These are phyloP conservation scores for Pangasius mekongensis DNA, from an alignment of 2,797 vertebrate genomes.

Conservation along the genomic window DNA sequence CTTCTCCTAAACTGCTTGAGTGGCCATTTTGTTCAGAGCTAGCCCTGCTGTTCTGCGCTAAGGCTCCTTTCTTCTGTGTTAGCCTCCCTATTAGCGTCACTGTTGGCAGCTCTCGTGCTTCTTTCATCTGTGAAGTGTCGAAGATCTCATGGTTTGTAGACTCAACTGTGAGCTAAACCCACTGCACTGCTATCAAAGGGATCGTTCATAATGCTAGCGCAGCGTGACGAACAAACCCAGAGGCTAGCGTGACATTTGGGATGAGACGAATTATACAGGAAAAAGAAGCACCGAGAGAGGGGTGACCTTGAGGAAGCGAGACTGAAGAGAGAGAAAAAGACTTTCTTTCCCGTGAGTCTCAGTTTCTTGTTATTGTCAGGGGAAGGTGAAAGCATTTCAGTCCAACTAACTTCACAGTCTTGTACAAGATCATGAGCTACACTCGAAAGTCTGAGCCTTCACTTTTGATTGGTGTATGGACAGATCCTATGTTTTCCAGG, in stretches of 20 bases:
- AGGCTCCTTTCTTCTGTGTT: conserved; percentile 18
- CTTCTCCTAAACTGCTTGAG: conserved; percentile 10
- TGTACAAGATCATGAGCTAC: background rate
- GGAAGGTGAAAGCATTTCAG: background rate
- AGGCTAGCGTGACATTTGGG: conserved; percentile 45
- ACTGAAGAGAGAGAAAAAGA: conserved; percentile 13
- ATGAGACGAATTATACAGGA: conserved; percentile 40
- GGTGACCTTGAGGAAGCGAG: conserved; percentile 38
- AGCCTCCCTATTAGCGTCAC: conserved; percentile 27
- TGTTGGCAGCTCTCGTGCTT: conserved; percentile 9
- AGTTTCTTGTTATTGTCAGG: conserved; percentile 3
- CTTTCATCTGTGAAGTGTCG: conserved; percentile 35
- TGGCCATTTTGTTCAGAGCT: conserved; percentile 13
- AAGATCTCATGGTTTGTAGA: conserved; percentile 62
- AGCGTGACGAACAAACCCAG: conserved; percentile 60
- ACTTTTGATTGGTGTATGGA: background rate
- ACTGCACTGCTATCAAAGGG: conserved; percentile 60
- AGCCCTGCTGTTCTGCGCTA: conserved; percentile 13
- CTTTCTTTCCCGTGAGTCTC: background rate
- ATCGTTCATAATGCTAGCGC: conserved; percentile 67
- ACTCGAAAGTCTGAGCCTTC: background rate
- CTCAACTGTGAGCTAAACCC: conserved; percentile 63
- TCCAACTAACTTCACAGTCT: background rate
- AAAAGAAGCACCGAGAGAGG: conserved; percentile 1
- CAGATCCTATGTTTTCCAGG: background rate